These are phyloP conservation scores for Netelia virgata DNA, from an alignment of 2,888 invertebrate species.

Conservation along the genomic window DNA sequence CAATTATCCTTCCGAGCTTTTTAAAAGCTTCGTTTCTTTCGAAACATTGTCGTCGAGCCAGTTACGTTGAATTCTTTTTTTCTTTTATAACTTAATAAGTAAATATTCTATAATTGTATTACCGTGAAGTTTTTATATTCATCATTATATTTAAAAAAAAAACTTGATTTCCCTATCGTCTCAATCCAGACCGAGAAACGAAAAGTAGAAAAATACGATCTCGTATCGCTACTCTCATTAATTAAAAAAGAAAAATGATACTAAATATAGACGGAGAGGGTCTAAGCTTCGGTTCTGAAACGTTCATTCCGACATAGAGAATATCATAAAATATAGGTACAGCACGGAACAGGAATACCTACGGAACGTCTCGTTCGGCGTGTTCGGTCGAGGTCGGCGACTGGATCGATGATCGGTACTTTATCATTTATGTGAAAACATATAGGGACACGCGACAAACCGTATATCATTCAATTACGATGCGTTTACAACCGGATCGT, in stretches of 20 bases:
- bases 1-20: no score
- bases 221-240: not conserved
- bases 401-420: slow-evolving; percentile 62
- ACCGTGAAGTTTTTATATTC: no score
- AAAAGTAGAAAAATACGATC: no score
- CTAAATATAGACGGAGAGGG: not conserved
- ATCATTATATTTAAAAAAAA: no score
- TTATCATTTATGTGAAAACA: slow-evolving; percentile 56
- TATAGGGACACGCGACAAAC: slow-evolving; percentile 36
- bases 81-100: no score
- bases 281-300: not conserved
- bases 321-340: slow-evolving; percentile 5
- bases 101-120: no score
- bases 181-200: no score
- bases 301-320: not conserved
- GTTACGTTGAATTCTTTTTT: no score
- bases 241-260: not conserved
- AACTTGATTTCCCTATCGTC: no score
- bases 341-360: slow-evolving; percentile 24
- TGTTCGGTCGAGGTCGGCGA: slow-evolving; percentile 39
- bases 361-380: slow-evolving; percentile 9
- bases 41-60: no score
- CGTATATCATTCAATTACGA: slow-evolving; percentile 29
- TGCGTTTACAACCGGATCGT: not conserved
- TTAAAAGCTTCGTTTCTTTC: no score